These are phyloP conservation scores for Stomatorhinus walkeri DNA, from an alignment of 2,797 vertebrate genomes.

Conservation along the genomic window DNA sequence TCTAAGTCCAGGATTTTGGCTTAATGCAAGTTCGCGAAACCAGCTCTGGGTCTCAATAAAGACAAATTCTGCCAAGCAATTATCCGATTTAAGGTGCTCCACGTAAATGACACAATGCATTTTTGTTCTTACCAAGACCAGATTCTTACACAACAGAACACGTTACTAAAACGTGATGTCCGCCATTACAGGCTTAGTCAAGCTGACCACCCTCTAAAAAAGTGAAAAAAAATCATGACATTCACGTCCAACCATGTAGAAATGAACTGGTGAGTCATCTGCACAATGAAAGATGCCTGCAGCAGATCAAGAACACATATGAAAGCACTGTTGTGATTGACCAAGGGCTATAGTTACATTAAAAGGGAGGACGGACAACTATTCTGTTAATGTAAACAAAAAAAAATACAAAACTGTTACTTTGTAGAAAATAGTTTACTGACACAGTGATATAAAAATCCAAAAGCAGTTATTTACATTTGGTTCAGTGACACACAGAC, in stretches of 20 bases:
- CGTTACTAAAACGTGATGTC: neutral
- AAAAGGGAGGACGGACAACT: neutral
- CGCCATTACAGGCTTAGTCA: neutral
- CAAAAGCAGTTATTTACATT: conserved; percentile 43
- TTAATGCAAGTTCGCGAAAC: neutral
- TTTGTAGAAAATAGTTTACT: conserved; percentile 39
- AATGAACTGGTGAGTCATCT: neutral
- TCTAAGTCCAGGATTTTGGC: neutral
- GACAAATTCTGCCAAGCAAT: neutral
- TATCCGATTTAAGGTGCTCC: neutral
- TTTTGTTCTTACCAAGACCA: neutral
- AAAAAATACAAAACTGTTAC: neutral
- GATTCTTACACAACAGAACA: neutral
- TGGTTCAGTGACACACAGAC: neutral
- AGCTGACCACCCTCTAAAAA: neutral
- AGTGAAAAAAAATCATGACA: neutral
- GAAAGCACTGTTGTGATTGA: neutral
- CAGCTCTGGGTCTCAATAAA: neutral
- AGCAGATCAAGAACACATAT: neutral
- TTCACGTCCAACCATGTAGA: neutral
- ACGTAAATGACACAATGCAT: neutral
- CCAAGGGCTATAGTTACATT: neutral
- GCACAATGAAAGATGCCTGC: neutral
- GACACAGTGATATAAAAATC: conserved; percentile 23
- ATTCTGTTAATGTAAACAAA: neutral